Percentiles rank a stretch among this genome's conserved stretches.
Conservation (phyloP, 1,140 invertebrate species). For the Zophobas atratus region DNA sequence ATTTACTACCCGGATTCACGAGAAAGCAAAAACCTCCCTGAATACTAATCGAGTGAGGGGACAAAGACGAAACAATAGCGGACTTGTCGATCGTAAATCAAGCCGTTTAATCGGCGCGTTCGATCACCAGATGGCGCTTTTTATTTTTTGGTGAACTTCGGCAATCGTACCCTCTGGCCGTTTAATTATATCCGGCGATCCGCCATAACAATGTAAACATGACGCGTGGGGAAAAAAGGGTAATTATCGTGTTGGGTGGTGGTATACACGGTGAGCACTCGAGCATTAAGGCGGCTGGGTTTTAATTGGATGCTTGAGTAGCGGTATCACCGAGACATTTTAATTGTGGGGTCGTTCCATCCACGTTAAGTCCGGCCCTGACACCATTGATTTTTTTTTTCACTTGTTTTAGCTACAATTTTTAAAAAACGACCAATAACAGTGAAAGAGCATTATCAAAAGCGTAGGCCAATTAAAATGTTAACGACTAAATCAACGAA, state of each 20-base stretch:
- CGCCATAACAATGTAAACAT: conserved; percentile 1
- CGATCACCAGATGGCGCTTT: conserved; percentile 26
- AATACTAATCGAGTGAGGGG: conserved; percentile 27
- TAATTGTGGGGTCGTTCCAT: background rate
- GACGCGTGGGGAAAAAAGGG: conserved; percentile 1
- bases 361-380: too few relatives aligned
- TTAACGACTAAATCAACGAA: too few relatives aligned
- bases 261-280: conserved; percentile 23
- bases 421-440: too few relatives aligned
- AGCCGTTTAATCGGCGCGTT: conserved; percentile 18
- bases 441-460: too few relatives aligned
- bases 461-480: too few relatives aligned
- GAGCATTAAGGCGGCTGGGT: conserved; percentile 10
- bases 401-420: too few relatives aligned
- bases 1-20: conserved; percentile 27
- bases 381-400: too few relatives aligned
- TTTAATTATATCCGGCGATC: background rate
- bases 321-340: conserved; percentile 12
- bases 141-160: background rate
- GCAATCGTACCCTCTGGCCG: background rate
- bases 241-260: conserved; percentile 18
- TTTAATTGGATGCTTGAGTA: conserved; percentile 28
- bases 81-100: conserved; percentile 20
- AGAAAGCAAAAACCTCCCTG: conserved; percentile 25
- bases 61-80: conserved; percentile 35